Evolutionary conservation across 1,140 invertebrate genomes (phyloP).

Genomic region (Kradibia gibbosae): DNA sequence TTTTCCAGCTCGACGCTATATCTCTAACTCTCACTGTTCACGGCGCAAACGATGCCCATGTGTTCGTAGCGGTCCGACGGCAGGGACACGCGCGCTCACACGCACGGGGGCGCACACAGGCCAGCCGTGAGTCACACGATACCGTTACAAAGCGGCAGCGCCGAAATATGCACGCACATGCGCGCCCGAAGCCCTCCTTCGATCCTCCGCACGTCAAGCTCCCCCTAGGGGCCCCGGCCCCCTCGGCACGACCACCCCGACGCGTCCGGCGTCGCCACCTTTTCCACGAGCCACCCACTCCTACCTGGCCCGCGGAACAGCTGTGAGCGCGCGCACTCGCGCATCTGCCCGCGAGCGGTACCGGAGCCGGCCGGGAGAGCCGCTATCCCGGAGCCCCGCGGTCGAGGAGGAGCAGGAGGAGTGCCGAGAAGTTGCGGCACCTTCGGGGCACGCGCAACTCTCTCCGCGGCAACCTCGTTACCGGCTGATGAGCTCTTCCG

Average conservation of each 20-base stretch:
- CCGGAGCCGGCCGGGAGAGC: not conserved
- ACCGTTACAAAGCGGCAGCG: not conserved
- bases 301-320: not conserved
- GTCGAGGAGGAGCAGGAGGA: too few species aligned
- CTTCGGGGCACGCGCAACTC: not conserved
- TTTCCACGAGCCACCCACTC: not conserved
- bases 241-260: too few species aligned
- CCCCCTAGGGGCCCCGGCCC: too few species aligned
- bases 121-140: constrained; percentile 1
- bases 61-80: not conserved
- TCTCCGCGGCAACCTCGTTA: not conserved
- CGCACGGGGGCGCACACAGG: not conserved
- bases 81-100: not conserved
- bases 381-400: too few species aligned
- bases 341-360: not conserved
- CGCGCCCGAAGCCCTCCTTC: not conserved
- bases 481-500: not conserved
- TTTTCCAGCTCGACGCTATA: not conserved
- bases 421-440: too few species aligned
- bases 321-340: not conserved
- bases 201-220: not conserved
- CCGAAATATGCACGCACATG: not conserved
- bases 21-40: not conserved
- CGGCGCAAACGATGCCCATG: constrained; percentile 10
- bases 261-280: not conserved